Evolutionary conservation across 2,888 invertebrate species (phyloP), one percentile per base, ranked within the genome.

Genomic region (Parnassius apollo): DNA sequence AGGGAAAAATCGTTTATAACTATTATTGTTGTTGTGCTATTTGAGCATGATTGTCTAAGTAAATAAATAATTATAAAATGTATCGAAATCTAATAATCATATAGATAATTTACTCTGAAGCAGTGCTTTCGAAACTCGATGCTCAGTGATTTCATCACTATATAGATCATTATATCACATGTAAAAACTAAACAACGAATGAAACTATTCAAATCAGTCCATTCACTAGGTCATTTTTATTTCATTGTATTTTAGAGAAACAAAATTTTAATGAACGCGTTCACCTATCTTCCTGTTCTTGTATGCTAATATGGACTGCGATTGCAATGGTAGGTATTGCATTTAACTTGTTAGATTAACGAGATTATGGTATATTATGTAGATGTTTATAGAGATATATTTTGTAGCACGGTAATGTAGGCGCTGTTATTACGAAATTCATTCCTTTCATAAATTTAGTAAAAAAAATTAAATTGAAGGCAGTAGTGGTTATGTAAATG

Each of bases 121-220:
- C 35, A 35, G 35, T 35, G 35, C 35, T 7, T 35, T 35, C 35
- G 35, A 35, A 35, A 35, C 0, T 35, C 35, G 4, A 35, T 7
- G 35, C 35, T 35, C 35, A 7, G 35, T 35, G n/a, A 25, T 53
- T 13, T 51, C 25, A 12, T 53, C 4, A 53, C 10, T n/a, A 9
- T 1, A 45, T 12, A 11, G 1, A 10, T 45, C 45, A 45, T 45
- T 45, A 45, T 45, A 3, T 4, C 10, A 11, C 10, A 12, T 2
- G 12, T 46, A 10, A 2, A 4, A 10, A 46, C 35, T 35, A 35
- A 9, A 12, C 55, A 18, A 53, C 22, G 45, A 8, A 56, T 22
- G 44, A 9, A 10, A 12, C 25, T 56, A 45, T 18, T 9, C 46
- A 56, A 56, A 56, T 55, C 44, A 56, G 45, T 25, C 55, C 56